Evolutionary conservation across 2,888 invertebrate species (phyloP).

Genomic region (Psylliodes chrysocephalus): DNA sequence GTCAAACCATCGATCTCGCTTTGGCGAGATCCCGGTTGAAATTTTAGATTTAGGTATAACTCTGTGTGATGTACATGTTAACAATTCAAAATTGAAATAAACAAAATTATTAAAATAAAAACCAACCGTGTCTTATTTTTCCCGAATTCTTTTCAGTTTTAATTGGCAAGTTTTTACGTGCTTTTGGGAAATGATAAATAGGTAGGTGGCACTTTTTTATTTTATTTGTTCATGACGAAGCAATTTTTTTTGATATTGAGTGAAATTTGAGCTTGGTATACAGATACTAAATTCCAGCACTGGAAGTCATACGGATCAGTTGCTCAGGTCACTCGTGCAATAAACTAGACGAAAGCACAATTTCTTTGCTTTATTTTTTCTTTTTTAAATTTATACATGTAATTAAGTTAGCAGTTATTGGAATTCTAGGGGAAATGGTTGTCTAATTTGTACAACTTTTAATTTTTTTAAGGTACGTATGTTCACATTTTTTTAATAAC

Average conservation of each 20-base stretch:
- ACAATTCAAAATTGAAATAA: constrained; percentile 65
- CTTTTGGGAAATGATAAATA: constrained; percentile 51
- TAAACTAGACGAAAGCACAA: no score
- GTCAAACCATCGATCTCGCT: constrained; percentile 44
- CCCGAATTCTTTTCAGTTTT: constrained; percentile 38
- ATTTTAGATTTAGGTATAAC: constrained; percentile 59
- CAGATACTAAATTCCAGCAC: constrained; percentile 62
- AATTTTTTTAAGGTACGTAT: no score
- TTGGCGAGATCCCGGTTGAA: constrained; percentile 35
- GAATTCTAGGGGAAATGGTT: no score
- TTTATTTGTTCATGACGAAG: constrained; percentile 39
- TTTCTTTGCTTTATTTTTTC: no score
- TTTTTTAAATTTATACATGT: no score
- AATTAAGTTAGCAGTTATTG: no score
- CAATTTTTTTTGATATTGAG: constrained; percentile 23
- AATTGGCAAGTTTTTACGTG: constrained; percentile 29
- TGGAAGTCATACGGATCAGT: constrained; percentile 44
- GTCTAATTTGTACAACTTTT: no score
- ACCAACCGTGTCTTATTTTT: constrained; percentile 55
- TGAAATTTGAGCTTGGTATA: constrained; percentile 52
- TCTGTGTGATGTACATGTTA: constrained; percentile 67
- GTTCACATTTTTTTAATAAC: no score
- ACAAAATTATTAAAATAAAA: constrained; percentile 61
- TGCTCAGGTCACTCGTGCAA: constrained; percentile 18
- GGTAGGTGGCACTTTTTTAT: constrained; percentile 62